These are phyloP conservation scores for Sclerodermus sp. DNA, from an alignment of 2,888 invertebrate genomes.

Conservation along the genomic window DNA sequence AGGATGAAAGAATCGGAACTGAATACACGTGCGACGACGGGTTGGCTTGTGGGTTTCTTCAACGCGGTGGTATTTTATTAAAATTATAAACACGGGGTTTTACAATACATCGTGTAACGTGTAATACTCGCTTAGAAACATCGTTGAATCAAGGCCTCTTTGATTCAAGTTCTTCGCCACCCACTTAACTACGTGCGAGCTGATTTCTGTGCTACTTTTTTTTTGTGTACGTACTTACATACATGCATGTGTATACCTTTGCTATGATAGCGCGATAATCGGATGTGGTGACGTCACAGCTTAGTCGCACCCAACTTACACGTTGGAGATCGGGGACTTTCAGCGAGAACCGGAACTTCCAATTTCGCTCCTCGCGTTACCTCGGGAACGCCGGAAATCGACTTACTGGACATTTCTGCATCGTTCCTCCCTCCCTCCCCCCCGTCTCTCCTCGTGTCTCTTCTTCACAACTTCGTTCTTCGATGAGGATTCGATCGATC, in stretches of 20 bases:
- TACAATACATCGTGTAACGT: constrained; percentile 41
- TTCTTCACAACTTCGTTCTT: too few species aligned
- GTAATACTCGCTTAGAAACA: constrained; percentile 41
- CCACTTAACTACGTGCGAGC: constrained; percentile 21
- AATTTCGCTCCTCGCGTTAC: too few species aligned
- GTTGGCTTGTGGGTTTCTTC: constrained; percentile 4
- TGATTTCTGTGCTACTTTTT: constrained; percentile 12
- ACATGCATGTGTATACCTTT: constrained; percentile 30
- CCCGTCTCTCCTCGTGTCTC: too few species aligned
- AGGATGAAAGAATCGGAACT: not conserved
- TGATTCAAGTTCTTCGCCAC: constrained; percentile 37
- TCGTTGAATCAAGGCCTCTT: constrained; percentile 49
- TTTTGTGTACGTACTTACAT: constrained; percentile 35
- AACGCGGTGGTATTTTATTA: constrained; percentile 48
- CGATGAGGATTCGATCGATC: too few species aligned
- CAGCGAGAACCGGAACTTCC: too few species aligned
- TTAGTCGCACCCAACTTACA: too few species aligned
- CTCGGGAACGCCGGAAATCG: too few species aligned
- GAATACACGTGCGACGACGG: not conserved
- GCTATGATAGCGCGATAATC: not conserved
- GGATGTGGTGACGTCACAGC: too few species aligned
- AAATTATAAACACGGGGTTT: constrained; percentile 48
- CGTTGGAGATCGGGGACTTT: too few species aligned
- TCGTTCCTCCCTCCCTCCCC: too few species aligned
- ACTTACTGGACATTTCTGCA: too few species aligned